A percentile compares a stretch with the other conserved stretches of the same genome.
phyloP scores from a whole-genome alignment of 1,140 invertebrate genomes.

The Ectropis grisescens region DNA sequence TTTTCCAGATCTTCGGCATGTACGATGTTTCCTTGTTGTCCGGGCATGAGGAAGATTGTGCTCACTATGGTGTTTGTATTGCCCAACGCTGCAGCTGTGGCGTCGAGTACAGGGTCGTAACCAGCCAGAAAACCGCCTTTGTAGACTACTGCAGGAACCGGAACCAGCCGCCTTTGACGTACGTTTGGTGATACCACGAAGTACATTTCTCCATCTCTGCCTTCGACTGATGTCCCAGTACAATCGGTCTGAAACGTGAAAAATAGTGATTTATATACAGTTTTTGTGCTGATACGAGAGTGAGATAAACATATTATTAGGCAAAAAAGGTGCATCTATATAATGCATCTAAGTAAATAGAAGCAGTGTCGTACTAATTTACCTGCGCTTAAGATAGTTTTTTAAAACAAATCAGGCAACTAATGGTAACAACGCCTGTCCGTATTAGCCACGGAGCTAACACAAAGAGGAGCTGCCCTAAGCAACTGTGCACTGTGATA shows the following conservation, averaged over 20 bases:
- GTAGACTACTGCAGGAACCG: conserved; percentile 85
- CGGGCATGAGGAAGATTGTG: conserved; percentile 84
- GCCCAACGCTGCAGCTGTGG: conserved; percentile 82
- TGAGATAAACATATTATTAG: conserved; percentile 1
- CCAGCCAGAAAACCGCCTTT: conserved; percentile 82
- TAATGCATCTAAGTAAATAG: too few species aligned
- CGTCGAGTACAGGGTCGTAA: conserved; percentile 85
- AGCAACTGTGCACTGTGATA: too few species aligned
- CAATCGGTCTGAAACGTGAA: conserved; percentile 84
- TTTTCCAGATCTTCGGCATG: conserved; percentile 82
- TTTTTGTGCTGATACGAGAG: background rate
- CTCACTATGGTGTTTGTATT: conserved; percentile 79
- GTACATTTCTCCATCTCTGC: conserved; percentile 86
- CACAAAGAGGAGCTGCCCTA: too few species aligned
- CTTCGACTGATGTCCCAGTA: conserved; percentile 75
- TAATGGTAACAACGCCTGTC: too few species aligned
- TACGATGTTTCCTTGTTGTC: conserved; percentile 80
- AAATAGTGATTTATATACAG: background rate
- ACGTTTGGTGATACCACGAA: conserved; percentile 85
- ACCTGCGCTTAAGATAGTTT: too few species aligned
- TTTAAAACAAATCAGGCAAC: too few species aligned
- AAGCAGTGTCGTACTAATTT: too few species aligned
- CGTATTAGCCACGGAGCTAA: too few species aligned
- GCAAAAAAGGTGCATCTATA: too few species aligned
- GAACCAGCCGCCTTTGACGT: conserved; percentile 81